Evolutionary conservation across 2,113 vertebrate species (phyloP), one percentile per base, ranked within the genome.

Genomic region (Pollachius pollachius): DNA sequence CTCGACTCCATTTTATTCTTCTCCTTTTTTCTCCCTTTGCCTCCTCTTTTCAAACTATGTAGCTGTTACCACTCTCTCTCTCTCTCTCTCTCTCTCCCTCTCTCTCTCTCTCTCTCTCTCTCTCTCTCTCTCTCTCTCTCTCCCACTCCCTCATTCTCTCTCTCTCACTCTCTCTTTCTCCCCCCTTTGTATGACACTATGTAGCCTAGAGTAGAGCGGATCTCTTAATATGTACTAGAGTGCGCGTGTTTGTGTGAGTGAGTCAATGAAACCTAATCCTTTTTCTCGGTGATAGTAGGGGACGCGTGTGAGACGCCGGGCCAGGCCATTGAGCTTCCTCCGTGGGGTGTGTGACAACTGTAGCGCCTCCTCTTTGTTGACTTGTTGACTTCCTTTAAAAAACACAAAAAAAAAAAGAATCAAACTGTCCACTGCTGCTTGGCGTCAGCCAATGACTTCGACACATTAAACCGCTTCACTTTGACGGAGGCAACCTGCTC

Each of bases 401-500:
- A 48, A 7, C 23, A 23, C 23, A 23, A 48, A 2, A 9, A 2
- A 48, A 48, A 48, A 48, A 48, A 48, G 41, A 48, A 72, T 88
- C 79, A 84, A 88, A 89, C 85, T 80, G 84, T 88, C 82, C 87
- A 86, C 79, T 89, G 89, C 89, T 91, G 89, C 88, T 89, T 81
- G 79, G 84, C 83, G 81, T 86, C 89, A 84, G 85, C 83, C 85
- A 79, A 86, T 72, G 79, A 89, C 61, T 77, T 6, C 34, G 54
- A 65, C 71, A 83, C 67, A 12, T 61, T 23, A 82, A 72, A 85
- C 78, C 85, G 82, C 79, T 87, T 82, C 58, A 67, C 52, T 23
- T 23, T 65, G 85, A 84, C 67, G 25, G 81, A 70, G 70, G 59
- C 62, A 13, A 18, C 73, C 67, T 60, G 23, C 77, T 68, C 60